phyloP scores from a whole-genome alignment of 1,140 invertebrate genomes.

The Dinothrombium tinctorium region DNA sequence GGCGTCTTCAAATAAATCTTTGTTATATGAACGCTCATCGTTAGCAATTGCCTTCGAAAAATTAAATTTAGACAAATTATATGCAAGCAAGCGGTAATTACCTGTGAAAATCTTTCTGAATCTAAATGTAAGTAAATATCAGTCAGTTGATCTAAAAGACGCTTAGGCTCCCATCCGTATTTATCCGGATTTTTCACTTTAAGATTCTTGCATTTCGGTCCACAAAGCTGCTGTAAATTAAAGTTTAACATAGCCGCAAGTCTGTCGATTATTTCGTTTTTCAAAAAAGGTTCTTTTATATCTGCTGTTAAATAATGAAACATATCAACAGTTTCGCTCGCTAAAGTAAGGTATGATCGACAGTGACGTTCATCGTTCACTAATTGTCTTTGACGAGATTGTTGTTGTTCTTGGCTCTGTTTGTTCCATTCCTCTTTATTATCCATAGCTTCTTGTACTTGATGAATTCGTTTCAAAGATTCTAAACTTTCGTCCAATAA shows the following conservation, averaged over 20 bases:
- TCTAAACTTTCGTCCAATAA: slow-evolving; percentile 68
- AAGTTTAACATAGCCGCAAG: slow-evolving; percentile 89
- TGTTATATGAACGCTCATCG: slow-evolving; percentile 73
- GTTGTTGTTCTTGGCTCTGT: slow-evolving; percentile 43
- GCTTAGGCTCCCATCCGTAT: slow-evolving; percentile 71
- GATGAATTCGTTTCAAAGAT: slow-evolving; percentile 26
- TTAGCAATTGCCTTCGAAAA: slow-evolving; percentile 7
- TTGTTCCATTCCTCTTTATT: slow-evolving; percentile 29
- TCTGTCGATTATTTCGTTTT: slow-evolving; percentile 60
- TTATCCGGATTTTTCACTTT: slow-evolving; percentile 56
- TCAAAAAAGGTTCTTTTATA: slow-evolving; percentile 76
- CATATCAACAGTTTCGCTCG: slow-evolving; percentile 90
- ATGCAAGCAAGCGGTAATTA: slow-evolving; percentile 40
- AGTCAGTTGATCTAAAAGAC: slow-evolving; percentile 66
- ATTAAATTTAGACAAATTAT: background rate
- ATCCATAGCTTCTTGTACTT: slow-evolving; percentile 26
- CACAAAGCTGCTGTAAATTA: slow-evolving; percentile 63
- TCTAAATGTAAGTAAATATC: slow-evolving; percentile 85
- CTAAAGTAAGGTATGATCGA: slow-evolving; percentile 76
- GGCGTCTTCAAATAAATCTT: slow-evolving; percentile 66
- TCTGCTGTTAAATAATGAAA: slow-evolving; percentile 86
- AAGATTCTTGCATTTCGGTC: slow-evolving; percentile 26
- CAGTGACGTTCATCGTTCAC: slow-evolving; percentile 77
- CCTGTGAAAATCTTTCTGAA: slow-evolving; percentile 64
- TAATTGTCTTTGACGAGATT: slow-evolving; percentile 48